Base-by-base conservation (phyloP, 2,888 invertebrate species). In the Tanytarsus gracilentus region DNA sequence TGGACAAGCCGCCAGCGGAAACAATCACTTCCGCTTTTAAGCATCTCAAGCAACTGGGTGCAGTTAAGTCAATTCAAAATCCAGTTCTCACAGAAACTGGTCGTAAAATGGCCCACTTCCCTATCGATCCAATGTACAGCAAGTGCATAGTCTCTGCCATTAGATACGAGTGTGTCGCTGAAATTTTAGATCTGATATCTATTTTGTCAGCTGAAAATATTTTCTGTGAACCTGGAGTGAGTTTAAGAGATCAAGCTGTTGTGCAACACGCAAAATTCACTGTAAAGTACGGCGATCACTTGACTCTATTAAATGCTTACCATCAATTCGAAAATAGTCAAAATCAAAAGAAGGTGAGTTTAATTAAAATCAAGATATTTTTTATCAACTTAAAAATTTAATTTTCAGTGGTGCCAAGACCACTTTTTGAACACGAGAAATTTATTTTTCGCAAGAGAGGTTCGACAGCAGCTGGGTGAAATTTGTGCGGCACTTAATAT, bases 271-370 rank as follows among this genome's bases (percentile, higher is more conserved):
- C 80, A 67, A 93, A 93, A 74, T 96, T 96, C 71, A 72, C 82
- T 61, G 88, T 93, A 0, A 80, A 84, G 18, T 82, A 88, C 65
- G 97, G 99, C 9, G 98, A 99, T 73, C 94, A 94, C 69, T 77
- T 97, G 44, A 95, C 92, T 1, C 76, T 94, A 59, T 76, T 98
- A 11, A 98, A 95, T 71, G 86, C 96, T 33, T 96, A 81, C 71
- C 83, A 84, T 67, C 86, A 84, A 4, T 96, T 82, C 72, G 81
- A 79, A 66, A 84, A 83, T 68, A 79, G 83, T 0, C 8, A 11
- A 21, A 81, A 83, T 3, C 78, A 83, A 63, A 83, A 83, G 67
- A 86, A 85, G 74, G 79, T 81, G 66, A 62, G 63, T 4, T 21
- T 39, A n/a, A n/a, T n/a, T n/a, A 18, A 16, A 21, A 4, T 21